These are phyloP conservation scores for Paramacrobiotus metropolitanus DNA, from an alignment of 1,140 invertebrate genomes.

Conservation along the genomic window DNA sequence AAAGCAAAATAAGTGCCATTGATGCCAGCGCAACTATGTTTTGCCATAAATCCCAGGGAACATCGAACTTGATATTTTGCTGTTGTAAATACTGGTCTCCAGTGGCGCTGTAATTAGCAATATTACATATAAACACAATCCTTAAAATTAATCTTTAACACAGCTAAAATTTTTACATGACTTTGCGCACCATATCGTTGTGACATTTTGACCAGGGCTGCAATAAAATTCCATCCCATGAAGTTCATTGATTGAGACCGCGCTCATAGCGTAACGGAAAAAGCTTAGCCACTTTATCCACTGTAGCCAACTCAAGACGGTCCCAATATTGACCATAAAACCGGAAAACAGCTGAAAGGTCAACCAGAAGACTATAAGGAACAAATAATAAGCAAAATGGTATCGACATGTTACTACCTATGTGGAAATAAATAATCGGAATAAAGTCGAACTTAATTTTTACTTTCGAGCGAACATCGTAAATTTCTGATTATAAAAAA, in stretches of 20 bases:
- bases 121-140: no score
- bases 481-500: background rate
- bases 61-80: conserved; percentile 15
- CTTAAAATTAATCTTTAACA: no score
- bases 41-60: conserved; percentile 19
- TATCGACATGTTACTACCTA: no score
- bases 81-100: conserved; percentile 15
- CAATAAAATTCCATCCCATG: background rate
- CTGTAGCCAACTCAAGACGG: conserved; percentile 18
- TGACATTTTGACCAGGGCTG: no score
- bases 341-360: conserved; percentile 21
- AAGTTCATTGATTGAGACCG: conserved; percentile 10
- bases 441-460: no score
- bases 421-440: no score
- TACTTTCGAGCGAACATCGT: no score
- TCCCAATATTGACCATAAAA: conserved; percentile 20
- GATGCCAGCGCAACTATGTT: conserved; percentile 16
- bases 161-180: no score
- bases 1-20: conserved; percentile 15
- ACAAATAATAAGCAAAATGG: background rate
- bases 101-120: no score
- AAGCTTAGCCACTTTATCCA: conserved; percentile 22
- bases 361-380: background rate
- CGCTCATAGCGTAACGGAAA: conserved; percentile 20
- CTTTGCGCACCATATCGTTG: no score